Evolutionary conservation across 1,140 invertebrate genomes (phyloP), one percentile per base, ranked within the genome.

Genomic region (Drosophila ficusphila): DNA sequence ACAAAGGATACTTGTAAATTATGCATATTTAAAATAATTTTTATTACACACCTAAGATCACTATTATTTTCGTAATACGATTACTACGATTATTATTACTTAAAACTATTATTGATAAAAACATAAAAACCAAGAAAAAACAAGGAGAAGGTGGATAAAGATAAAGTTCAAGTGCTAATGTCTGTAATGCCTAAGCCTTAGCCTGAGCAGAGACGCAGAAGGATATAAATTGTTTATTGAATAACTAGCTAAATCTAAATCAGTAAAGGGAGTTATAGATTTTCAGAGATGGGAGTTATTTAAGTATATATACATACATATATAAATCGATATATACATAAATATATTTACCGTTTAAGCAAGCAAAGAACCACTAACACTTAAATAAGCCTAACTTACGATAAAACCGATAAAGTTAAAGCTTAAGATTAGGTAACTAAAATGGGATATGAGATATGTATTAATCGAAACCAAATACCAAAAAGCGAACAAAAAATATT

Each of bases 311-410:
- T 85, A 83, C 68, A 83, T 76, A 74, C 57, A 79, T 49, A 75
- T 68, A 79, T 48, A 68, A 47, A 67, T 65, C 25, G 29, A 79
- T 71, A 81, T 53, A 78, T 71, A 57, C 57, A 68, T 64, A 67
- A 65, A 82, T 51, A 78, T 78, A 78, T 70, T 57, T 76, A 82
- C 60, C 46, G 47, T 72, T 69, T 89, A 89, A 88, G 83, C 78
- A 83, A 89, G 81, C 81, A 85, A 85, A 85, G 81, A 85, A 85
- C 81, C 81, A 85, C 81, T 85, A 86, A 85, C 81, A 86, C 76
- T 73, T 85, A 85, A 83, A 76, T 86, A 85, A 85, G 81, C 81
- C 81, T 85, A 85, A 85, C 57, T 77, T 86, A 85, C 76, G 60
- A 67, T 67, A 27, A 67, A 52, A 67, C 60, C 60, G 58, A 58